A percentile compares a stretch with the other conserved stretches of the same genome.
phyloP scores from a whole-genome alignment of 2,888 invertebrate species.

The Drosophila anomelani region DNA sequence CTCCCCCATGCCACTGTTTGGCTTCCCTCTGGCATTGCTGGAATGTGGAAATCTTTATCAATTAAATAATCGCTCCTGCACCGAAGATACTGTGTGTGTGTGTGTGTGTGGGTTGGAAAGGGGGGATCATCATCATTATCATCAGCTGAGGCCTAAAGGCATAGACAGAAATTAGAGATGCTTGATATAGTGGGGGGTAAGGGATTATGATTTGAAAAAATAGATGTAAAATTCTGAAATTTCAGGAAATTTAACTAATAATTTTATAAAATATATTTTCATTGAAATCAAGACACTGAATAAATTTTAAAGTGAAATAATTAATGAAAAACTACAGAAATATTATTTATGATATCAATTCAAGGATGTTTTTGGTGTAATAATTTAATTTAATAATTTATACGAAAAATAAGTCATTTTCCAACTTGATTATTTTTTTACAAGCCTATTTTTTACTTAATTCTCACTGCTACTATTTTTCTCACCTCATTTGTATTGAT shows the following conservation, averaged over 20 bases:
- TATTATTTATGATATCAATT: background rate
- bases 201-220: background rate
- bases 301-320: background rate
- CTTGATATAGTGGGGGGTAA: background rate
- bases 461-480: background rate
- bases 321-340: background rate
- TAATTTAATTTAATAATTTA: too few species aligned
- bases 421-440: background rate
- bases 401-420: background rate
- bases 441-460: background rate
- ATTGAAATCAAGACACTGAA: too few species aligned
- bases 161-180: constrained; percentile 36
- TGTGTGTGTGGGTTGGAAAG: constrained; percentile 7
- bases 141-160: constrained; percentile 40
- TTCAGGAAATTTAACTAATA: background rate
- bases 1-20: constrained; percentile 45
- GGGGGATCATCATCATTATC: constrained; percentile 39
- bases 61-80: constrained; percentile 63
- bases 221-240: background rate
- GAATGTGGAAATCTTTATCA: constrained; percentile 77
- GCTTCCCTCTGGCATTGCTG: constrained; percentile 63
- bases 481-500: constrained; percentile 3
- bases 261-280: background rate
- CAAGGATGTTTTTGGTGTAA: background rate
- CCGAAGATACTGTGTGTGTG: constrained; percentile 5